These are phyloP conservation scores for Choloepus hoffmanni DNA, from an alignment of 2,113 vertebrate species.

Conservation along the genomic window DNA sequence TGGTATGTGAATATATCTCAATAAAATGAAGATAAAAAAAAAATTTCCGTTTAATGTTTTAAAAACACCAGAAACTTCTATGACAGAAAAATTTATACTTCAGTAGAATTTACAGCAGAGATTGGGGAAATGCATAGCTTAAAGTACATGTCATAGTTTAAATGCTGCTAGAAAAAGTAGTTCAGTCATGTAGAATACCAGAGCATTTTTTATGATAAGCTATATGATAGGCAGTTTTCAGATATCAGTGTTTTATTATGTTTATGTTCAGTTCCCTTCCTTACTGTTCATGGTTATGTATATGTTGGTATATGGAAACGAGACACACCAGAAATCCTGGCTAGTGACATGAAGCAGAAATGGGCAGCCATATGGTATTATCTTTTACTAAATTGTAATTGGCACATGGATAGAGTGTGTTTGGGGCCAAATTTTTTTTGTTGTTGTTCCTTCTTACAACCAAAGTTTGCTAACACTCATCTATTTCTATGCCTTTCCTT, in stretches of 20 bases:
- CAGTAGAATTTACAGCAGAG: constrained; percentile 35
- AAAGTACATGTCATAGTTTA: constrained; percentile 29
- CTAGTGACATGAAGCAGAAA: constrained; percentile 53
- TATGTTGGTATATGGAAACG: constrained; percentile 6
- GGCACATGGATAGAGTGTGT: not conserved
- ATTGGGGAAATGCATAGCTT: not conserved
- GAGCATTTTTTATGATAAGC: constrained; percentile 2
- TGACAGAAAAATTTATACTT: constrained; percentile 53
- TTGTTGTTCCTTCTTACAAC: not conserved
- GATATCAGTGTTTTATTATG: constrained; percentile 9
- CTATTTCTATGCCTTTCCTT: not conserved
- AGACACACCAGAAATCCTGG: constrained; percentile 52
- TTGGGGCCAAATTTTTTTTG: not conserved
- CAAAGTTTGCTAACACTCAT: not conserved
- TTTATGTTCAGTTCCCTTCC: constrained; percentile 1
- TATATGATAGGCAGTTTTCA: constrained; percentile 40
- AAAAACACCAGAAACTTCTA: constrained; percentile 29
- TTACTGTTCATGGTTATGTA: not conserved
- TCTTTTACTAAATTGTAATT: constrained; percentile 16
- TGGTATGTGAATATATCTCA: no score
- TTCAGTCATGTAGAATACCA: not conserved
- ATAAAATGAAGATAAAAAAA: no score
- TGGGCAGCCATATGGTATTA: not conserved
- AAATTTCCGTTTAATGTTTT: constrained; percentile 57
- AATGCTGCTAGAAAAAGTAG: constrained; percentile 23